Base-by-base conservation (phyloP, 2,797 vertebrate genomes). In the Oreochromis grahami region DNA sequence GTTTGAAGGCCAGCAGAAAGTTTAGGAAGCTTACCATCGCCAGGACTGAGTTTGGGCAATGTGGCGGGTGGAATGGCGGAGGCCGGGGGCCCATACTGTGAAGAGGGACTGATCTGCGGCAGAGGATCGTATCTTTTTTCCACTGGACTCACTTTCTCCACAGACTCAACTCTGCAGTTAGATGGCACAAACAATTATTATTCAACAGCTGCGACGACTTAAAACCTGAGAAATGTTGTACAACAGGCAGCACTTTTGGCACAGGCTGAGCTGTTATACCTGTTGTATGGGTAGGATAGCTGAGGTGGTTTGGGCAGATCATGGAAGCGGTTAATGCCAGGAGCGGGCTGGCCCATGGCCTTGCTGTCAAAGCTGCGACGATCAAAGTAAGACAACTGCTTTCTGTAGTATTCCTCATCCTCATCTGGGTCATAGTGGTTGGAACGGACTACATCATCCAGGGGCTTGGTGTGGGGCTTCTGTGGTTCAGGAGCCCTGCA, bases 301-400 rank as follows among this genome's bases (percentile, higher is more conserved):
- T 98, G 97, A 65, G 97, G 83, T 5, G 97, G 96, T 91, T 98
- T 98, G 80, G 96, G 86, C 76, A 97, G 93, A 80, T 99, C 98
- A 15, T 98, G 94, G 87, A 97, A 97, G 79, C 97, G 98, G 92
- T 95, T 96, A 83, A 97, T 89, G 90, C 97, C 93, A 78, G 97
- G 89, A 68, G 63, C 17, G 11, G 96, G 94, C 78, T 97, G 97
- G 0, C 94, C 87, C 60, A 97, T 94, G 29, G 97, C 96, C 91
- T 99, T 99, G 84, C 94, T 97, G 76, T 99, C 99, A 53, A 98
- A 99, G 93, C 96, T 98, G 70, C 98, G 97, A 19, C 98, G 97
- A 84, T 99, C 98, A 48, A 99, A 99, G 94, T 98, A 99, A 0
- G 99, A 99, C 88, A 99, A 96, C 94, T 99, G 99, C 86, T 99